Percentiles rank a stretch among this genome's conserved stretches.
Evolutionary conservation across 2,888 invertebrate genomes (phyloP).

Genomic region (Steromphala cineraria): DNA sequence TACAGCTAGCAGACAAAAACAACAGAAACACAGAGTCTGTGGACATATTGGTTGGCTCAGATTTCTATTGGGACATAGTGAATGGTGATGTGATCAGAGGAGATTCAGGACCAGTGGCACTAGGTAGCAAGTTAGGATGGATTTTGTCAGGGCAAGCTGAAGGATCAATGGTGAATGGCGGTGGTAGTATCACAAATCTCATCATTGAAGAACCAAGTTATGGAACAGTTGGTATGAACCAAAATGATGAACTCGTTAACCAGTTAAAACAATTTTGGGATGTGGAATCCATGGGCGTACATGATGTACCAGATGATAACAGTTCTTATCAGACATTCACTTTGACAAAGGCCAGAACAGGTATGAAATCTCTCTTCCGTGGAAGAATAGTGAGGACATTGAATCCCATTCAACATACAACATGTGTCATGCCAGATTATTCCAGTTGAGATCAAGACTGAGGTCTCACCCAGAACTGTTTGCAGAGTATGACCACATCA

Average conservation of each 20-base stretch:
- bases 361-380: neutral
- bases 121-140: too few relatives aligned
- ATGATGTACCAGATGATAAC: neutral
- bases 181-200: too few relatives aligned
- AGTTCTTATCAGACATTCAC: neutral
- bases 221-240: neutral
- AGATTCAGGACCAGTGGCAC: too few relatives aligned
- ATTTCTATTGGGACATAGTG: too few relatives aligned
- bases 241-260: neutral
- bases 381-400: neutral
- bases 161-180: too few relatives aligned
- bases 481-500: too few relatives aligned
- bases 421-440: neutral
- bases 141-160: too few relatives aligned
- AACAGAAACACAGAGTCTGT: neutral
- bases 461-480: too few relatives aligned
- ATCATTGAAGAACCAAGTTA: too few relatives aligned
- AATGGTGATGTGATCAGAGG: too few relatives aligned
- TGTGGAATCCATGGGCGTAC: neutral
- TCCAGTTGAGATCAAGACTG: neutral
- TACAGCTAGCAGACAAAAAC: neutral
- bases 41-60: too few relatives aligned
- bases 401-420: neutral
- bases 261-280: neutral
- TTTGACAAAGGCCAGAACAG: neutral